Conservation (phyloP, 1,140 invertebrate species). For the Heliothis subflexa region DNA sequence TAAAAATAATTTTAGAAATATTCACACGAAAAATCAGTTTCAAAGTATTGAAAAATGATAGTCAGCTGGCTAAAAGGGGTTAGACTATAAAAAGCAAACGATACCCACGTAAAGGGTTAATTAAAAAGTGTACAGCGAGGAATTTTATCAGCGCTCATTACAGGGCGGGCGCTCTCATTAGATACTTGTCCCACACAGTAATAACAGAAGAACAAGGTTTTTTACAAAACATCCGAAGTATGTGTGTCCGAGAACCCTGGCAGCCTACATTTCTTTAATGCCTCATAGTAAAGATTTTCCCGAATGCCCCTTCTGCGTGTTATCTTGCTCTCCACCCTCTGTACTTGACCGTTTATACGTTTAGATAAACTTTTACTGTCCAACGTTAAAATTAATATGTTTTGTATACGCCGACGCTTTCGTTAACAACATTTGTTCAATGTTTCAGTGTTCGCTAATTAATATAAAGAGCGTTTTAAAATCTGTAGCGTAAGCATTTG, state of each 20-base stretch:
- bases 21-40: background rate
- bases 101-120: slow-evolving; percentile 30
- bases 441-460: background rate
- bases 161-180: background rate
- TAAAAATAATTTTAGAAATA: too few relatives aligned
- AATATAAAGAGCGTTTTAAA: background rate
- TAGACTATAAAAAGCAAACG: slow-evolving; percentile 4
- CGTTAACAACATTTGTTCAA: background rate
- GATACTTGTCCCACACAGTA: background rate
- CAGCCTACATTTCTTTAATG: background rate
- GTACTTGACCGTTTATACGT: background rate
- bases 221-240: background rate
- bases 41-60: slow-evolving; percentile 16
- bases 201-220: slow-evolving; percentile 1
- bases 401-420: background rate
- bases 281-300: background rate
- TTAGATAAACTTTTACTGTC: slow-evolving; percentile 28
- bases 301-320: background rate
- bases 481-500: background rate
- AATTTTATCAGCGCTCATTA: slow-evolving; percentile 21
- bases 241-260: background rate
- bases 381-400: slow-evolving; percentile 42
- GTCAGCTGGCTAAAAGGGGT: background rate
- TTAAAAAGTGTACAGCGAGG: slow-evolving; percentile 39
- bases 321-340: background rate